phyloP scores from a whole-genome alignment of 2,113 vertebrate species.

The Corydoras sp. region DNA sequence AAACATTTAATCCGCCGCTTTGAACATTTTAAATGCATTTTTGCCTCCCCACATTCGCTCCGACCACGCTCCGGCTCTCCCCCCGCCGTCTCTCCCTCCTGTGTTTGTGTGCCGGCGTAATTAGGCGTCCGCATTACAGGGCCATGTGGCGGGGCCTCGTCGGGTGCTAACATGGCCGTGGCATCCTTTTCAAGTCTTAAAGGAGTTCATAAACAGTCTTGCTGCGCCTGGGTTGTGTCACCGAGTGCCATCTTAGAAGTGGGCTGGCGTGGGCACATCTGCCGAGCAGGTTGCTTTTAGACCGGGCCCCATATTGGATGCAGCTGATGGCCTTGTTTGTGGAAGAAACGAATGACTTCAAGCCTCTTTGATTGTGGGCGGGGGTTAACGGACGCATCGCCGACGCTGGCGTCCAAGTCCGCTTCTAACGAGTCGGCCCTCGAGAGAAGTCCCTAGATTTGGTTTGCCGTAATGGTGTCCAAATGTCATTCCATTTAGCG shows the following conservation, averaged over 20 bases:
- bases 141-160: constrained; percentile 38
- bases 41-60: constrained; percentile 8
- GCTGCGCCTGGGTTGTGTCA: constrained; percentile 34
- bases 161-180: constrained; percentile 32
- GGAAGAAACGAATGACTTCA: constrained; percentile 41
- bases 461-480: background rate
- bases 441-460: background rate
- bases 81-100: background rate
- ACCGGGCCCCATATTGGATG: constrained; percentile 29
- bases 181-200: constrained; percentile 35
- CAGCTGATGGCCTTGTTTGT: constrained; percentile 37
- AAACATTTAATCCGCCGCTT: constrained; percentile 50
- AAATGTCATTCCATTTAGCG: background rate
- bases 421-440: background rate
- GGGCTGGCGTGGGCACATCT: constrained; percentile 32
- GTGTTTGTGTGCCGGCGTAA: constrained; percentile 35
- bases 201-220: constrained; percentile 25
- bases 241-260: constrained; percentile 29
- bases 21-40: constrained; percentile 39
- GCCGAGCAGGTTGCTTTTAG: constrained; percentile 33
- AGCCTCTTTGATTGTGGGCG: constrained; percentile 22
- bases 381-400: background rate
- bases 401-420: background rate
- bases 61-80: background rate
- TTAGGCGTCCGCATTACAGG: constrained; percentile 37